A percentile compares a stretch with the other conserved stretches of the same genome.
phyloP scores from a whole-genome alignment of 2,888 invertebrate species.

The Cephus nigrinus region DNA sequence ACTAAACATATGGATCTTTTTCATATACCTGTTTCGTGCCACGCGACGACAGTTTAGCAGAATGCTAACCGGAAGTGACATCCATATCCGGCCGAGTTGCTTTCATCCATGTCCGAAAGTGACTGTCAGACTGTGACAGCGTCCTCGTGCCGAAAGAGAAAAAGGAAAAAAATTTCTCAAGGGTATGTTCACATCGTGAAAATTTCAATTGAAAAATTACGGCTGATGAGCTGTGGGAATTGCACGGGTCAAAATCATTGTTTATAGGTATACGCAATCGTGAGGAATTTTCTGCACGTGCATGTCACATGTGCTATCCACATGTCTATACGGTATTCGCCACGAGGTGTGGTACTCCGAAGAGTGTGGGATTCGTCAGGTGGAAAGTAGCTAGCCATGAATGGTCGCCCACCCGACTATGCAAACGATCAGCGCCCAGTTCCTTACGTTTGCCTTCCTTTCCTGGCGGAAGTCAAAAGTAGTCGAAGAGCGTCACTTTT shows the following conservation, averaged over 20 bases:
- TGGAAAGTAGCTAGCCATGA: constrained; percentile 35
- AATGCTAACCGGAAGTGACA: constrained; percentile 24
- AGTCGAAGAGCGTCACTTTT: neutral
- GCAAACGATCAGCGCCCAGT: neutral
- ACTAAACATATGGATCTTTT: neutral
- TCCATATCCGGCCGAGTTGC: constrained; percentile 24
- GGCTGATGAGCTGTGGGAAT: neutral
- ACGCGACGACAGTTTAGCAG: neutral
- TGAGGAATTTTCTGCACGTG: neutral
- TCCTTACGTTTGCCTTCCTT: neutral
- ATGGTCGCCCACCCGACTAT: constrained; percentile 31
- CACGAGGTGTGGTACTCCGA: neutral
- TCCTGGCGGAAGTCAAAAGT: neutral
- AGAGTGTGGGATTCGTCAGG: constrained; percentile 26
- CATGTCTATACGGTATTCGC: neutral
- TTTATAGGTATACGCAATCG: neutral
- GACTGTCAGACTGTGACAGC: constrained; percentile 5
- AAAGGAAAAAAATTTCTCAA: neutral
- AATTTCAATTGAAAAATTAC: neutral
- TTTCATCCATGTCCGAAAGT: constrained; percentile 12
- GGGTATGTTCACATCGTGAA: neutral
- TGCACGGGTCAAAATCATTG: neutral
- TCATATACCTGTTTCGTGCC: neutral
- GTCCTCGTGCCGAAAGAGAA: neutral
- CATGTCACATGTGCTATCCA: neutral